Evolutionary conservation across 2,113 vertebrate species (phyloP), one percentile per base, ranked within the genome.

Genomic region (Illadopsis cleaveri): DNA sequence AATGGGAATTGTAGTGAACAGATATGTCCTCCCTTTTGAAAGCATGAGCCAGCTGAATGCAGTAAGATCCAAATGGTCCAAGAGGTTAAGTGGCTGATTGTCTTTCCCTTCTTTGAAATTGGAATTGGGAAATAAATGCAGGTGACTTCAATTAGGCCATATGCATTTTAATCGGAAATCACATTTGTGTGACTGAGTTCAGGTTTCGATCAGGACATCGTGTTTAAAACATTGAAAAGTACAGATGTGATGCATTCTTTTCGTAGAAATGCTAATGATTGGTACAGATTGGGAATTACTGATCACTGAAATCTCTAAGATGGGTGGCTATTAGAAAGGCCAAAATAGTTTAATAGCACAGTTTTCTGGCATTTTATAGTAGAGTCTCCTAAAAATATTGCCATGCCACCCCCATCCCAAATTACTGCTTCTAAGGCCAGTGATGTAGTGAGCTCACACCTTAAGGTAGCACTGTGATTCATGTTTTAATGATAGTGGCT

Each of bases 401-500:
- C 72, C 68, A 57, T 82, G 25, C 80, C 94, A 65, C 70, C 93
- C 79, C 89, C 94, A 88, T 73, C 48, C 71, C 79, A 97, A 95
- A 97, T 96, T 87, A 98, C 86, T 44, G 68, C 71, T 96, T 95
- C 91, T 92, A 81, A 91, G 91, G 91, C 90, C 89, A 96, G 78
- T 89, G 94, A 95, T 90, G 64, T 68, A 79, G 60, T 64, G 62
- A 83, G 86, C 95, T 95, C 86, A 77, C 94, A 97, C 95, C 82
- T 97, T 97, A 96, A 97, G 96, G 96, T 97, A 96, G 96, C 82
- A 42, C 82, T 57, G 90, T 98, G 97, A 98, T 97, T 98, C 96
- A 97, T 97, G 97, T 97, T 98, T 97, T 97, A 97, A 97, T 94
- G 94, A 96, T 92, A 96, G 97, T 97, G 90, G 91, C 93, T 97